Conservation (phyloP, 2,113 vertebrate genomes). For the Entelurus aequoreus region DNA sequence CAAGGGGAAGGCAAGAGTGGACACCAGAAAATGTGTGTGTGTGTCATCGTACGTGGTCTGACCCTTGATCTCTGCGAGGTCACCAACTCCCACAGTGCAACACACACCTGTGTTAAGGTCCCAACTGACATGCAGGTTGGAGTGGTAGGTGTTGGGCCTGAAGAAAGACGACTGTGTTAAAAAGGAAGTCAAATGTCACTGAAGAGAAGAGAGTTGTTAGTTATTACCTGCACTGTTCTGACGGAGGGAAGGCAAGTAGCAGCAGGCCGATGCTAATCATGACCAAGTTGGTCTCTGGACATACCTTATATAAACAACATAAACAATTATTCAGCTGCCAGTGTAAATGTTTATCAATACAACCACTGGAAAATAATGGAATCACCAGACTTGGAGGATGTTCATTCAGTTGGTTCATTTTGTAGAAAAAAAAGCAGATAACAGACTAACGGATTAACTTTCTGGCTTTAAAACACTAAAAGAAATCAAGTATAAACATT, state of each 20-base stretch:
- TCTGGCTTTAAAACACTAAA: too few relatives aligned
- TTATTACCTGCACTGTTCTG: conserved; percentile 80
- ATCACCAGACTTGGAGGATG: too few relatives aligned
- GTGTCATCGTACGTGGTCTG: conserved; percentile 78
- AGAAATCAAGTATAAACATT: too few relatives aligned
- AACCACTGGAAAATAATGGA: too few relatives aligned
- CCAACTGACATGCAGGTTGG: conserved; percentile 89
- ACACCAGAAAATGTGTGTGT: not conserved
- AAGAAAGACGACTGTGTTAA: not conserved
- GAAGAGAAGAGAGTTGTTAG: not conserved
- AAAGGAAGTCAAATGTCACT: not conserved
- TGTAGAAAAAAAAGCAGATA: too few relatives aligned
- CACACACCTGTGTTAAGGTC: conserved; percentile 83
- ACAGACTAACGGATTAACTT: too few relatives aligned
- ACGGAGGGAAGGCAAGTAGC: conserved; percentile 81
- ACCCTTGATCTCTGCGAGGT: conserved; percentile 85
- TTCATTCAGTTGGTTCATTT: too few relatives aligned
- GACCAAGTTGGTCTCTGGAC: conserved; percentile 85
- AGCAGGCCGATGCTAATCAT: conserved; percentile 90
- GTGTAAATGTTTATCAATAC: conserved; percentile 24
- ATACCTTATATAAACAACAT: conserved; percentile 70
- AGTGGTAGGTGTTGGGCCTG: conserved; percentile 88
- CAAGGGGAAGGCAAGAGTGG: not conserved
- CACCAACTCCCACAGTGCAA: conserved; percentile 81
- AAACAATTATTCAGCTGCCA: not conserved